Base-by-base conservation (phyloP, 2,888 invertebrate genomes). In the Lypha dubia region DNA sequence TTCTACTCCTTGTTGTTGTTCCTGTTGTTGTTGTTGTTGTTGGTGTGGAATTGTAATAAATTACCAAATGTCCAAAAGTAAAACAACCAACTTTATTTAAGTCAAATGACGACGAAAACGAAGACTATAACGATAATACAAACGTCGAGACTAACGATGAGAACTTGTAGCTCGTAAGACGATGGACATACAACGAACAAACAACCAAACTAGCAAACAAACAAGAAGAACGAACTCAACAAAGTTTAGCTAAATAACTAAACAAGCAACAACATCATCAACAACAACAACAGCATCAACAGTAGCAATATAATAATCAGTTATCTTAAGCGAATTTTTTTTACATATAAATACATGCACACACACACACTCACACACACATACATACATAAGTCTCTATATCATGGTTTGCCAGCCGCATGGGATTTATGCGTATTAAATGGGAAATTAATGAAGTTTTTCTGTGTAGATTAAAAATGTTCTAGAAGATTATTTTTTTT, bases 341-440 rank as follows among this genome's bases (percentile, higher is more conserved):
- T 0, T 51, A 17, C 13, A 11, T 51, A 41, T 15, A 70, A 56
- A 53, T 17, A 32, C 17, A 35, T 3, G n/a, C 20, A 15, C 22
- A 28, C 15, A n/a, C 7, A 44, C 11, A 15, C 9, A n/a, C 15
- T 1, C 13, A 28, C 11, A 22, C 3, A 20, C 15, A 22, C 20
- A 7, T 28, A 4, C n/a, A n/a, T 24, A 62, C 44, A 3, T 67
- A 44, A 20, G 44, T 51, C 35, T 49, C 17, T 75, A 24, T 83
- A 51, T 60, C 80, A 80, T 84, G 68, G 73, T 77, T 76, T 84
- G 80, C 68, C 67, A 80, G 84, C 80, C 84, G 80, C 84, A 77
- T 73, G 80, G 80, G 84, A 84, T 84, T 84, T 80, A 84, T 81
- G 84, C 77, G 80, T 84, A 84, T 81, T 84, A 81, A 84, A 84